A percentile compares a stretch with the other conserved stretches of the same genome.
phyloP scores from a whole-genome alignment of 2,888 invertebrate genomes.

The Automeris io region DNA sequence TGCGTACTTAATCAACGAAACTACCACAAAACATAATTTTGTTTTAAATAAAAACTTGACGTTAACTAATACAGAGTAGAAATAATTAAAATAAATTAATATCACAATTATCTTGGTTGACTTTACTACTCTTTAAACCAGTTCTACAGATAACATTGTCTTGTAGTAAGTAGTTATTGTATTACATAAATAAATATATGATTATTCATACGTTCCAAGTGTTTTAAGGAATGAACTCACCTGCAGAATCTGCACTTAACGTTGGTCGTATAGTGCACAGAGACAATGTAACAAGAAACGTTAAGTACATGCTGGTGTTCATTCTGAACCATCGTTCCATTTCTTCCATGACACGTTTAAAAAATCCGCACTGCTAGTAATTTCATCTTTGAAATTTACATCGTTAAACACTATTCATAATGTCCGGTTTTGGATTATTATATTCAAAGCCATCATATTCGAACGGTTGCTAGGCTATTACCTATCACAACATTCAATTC shows the following conservation, averaged over 20 bases:
- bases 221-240: constrained; percentile 43
- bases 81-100: too few species aligned
- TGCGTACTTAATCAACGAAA: too few species aligned
- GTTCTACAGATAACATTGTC: too few species aligned
- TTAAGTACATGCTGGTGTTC: constrained; percentile 39
- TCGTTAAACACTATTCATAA: constrained; percentile 6
- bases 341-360: constrained; percentile 63
- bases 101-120: too few species aligned
- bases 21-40: too few species aligned
- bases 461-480: constrained; percentile 64
- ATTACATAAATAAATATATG: too few species aligned
- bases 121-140: too few species aligned
- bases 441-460: constrained; percentile 22
- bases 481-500: constrained; percentile 60
- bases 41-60: too few species aligned
- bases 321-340: constrained; percentile 63
- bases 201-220: too few species aligned
- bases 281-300: constrained; percentile 35
- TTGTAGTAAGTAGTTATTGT: too few species aligned
- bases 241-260: constrained; percentile 33
- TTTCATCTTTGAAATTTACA: constrained; percentile 13
- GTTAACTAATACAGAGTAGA: too few species aligned
- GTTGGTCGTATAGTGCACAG: constrained; percentile 21
- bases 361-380: not conserved
- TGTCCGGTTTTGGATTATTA: constrained; percentile 8